Evolutionary conservation across 2,888 invertebrate genomes (phyloP).

Genomic region (Amiota communis): DNA sequence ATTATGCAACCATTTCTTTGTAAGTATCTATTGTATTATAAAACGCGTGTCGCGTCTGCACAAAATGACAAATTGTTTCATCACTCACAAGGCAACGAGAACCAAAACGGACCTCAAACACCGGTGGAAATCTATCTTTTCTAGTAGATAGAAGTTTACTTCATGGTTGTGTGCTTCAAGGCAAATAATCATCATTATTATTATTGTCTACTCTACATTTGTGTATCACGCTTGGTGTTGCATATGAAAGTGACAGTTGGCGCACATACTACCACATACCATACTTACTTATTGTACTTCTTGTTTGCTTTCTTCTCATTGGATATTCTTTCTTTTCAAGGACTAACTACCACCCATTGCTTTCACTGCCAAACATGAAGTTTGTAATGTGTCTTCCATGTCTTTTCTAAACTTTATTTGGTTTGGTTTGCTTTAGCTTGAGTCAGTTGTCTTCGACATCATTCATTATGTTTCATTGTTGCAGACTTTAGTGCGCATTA

Average conservation of each 20-base stretch:
- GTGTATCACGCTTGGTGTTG: constrained; percentile 20
- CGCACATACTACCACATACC: neutral
- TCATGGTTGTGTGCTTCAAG: constrained; percentile 14
- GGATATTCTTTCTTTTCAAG: neutral
- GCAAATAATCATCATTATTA: constrained; percentile 61
- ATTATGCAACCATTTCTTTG: too few relatives aligned
- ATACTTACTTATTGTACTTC: neutral
- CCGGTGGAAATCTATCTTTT: constrained; percentile 26
- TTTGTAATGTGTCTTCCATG: constrained; percentile 56
- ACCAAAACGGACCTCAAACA: constrained; percentile 16
- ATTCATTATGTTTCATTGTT: constrained; percentile 62
- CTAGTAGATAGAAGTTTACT: constrained; percentile 26
- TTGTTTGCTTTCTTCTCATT: neutral
- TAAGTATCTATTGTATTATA: too few relatives aligned
- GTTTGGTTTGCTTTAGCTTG: too few relatives aligned
- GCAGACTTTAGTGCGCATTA: constrained; percentile 44
- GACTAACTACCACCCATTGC: constrained; percentile 44
- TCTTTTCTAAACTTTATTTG: neutral
- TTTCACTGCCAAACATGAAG: constrained; percentile 44
- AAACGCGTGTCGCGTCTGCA: constrained; percentile 55
- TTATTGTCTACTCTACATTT: constrained; percentile 55
- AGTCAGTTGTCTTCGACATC: constrained; percentile 48
- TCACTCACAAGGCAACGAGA: constrained; percentile 49
- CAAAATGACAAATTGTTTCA: constrained; percentile 66
- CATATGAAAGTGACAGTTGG: constrained; percentile 43